Percentiles rank a stretch among this genome's conserved stretches.
These are phyloP conservation scores for Caenorhabditis brenneri DNA, from an alignment of 1,140 invertebrate species.

Conservation along the genomic window DNA sequence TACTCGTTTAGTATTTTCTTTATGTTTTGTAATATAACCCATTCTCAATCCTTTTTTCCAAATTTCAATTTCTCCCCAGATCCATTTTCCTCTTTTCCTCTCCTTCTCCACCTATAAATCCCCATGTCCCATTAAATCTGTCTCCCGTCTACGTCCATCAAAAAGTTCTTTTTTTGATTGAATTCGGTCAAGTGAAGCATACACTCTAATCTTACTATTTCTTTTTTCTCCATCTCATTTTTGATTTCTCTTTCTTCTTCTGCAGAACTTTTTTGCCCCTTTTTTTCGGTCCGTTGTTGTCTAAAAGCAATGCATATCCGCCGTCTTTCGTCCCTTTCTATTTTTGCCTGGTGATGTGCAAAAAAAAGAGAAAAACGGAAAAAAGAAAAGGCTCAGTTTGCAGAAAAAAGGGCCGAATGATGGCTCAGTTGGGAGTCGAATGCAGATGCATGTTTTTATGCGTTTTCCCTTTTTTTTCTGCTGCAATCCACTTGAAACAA, in stretches of 20 bases:
- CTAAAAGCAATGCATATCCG: constrained; percentile 37
- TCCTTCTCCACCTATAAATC: background rate
- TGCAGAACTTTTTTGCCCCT: background rate
- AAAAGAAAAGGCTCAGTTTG: constrained; percentile 5
- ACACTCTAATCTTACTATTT: background rate
- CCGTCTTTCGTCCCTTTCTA: background rate
- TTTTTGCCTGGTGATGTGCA: constrained; percentile 27
- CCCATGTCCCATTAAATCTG: background rate
- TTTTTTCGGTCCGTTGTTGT: background rate
- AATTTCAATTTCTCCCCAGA: background rate
- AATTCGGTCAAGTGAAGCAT: background rate
- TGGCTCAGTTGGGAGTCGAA: constrained; percentile 26
- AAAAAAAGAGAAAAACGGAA: background rate
- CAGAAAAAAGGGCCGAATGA: constrained; percentile 1
- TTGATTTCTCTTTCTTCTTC: background rate
- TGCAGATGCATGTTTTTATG: background rate
- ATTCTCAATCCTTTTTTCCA: background rate
- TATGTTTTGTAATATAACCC: too few relatives aligned
- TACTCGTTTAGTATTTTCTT: too few relatives aligned
- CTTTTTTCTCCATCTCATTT: background rate
- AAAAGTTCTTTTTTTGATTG: background rate
- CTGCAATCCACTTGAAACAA: background rate
- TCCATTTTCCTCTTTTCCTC: background rate
- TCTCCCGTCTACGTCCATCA: background rate
- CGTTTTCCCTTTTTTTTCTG: background rate